Percentiles rank a stretch among this genome's conserved stretches.
Conservation (phyloP, 2,797 vertebrate species). For the Hoplostethus mediterraneus region DNA sequence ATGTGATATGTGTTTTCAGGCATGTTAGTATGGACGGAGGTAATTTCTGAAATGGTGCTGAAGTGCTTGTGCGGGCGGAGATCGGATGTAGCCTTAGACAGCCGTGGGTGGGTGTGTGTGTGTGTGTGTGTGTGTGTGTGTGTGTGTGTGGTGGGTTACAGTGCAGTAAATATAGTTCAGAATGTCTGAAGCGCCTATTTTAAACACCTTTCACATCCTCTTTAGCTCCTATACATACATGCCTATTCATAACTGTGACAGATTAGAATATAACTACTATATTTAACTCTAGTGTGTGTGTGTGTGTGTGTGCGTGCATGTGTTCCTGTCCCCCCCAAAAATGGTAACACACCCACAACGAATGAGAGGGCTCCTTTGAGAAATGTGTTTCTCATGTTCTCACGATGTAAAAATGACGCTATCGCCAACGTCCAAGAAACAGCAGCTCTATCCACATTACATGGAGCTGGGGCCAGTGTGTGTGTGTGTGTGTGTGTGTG, state of each 20-base stretch:
- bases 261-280: conserved; percentile 60
- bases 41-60: too few species aligned
- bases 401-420: conserved; percentile 80
- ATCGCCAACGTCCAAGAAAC: conserved; percentile 69
- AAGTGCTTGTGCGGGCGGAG: too few species aligned
- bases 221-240: conserved; percentile 16
- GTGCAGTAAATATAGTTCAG: conserved; percentile 44
- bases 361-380: conserved; percentile 80
- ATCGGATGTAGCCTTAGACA: background rate
- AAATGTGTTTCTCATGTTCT: conserved; percentile 82
- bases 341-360: conserved; percentile 75
- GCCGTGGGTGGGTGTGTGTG: conserved; percentile 18
- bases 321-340: conserved; percentile 54
- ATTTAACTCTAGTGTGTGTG: conserved; percentile 52
- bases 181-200: conserved; percentile 55
- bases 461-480: conserved; percentile 45
- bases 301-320: conserved; percentile 29
- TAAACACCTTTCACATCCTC: conserved; percentile 61
- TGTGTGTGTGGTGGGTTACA: conserved; percentile 22
- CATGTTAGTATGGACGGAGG: too few species aligned
- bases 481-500: conserved; percentile 20
- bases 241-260: conserved; percentile 65
- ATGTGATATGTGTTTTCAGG: too few species aligned
- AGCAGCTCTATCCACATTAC: conserved; percentile 67
- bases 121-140: conserved; percentile 14